These are phyloP conservation scores for Pachydiplax longipennis DNA, from an alignment of 2,888 invertebrate genomes.

Conservation along the genomic window DNA sequence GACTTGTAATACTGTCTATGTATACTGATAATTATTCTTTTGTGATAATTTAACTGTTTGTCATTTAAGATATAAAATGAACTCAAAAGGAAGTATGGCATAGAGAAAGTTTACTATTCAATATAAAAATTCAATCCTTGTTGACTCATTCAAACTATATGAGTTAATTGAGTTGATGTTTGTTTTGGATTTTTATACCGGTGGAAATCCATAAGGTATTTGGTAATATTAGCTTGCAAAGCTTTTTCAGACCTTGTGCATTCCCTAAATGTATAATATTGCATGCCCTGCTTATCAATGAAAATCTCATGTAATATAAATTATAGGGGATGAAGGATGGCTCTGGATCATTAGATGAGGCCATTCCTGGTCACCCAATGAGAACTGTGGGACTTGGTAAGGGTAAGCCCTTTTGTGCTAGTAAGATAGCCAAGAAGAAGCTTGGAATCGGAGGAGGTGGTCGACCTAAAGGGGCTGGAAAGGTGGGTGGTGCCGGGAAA, in stretches of 20 bases:
- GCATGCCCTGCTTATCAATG: too few species aligned
- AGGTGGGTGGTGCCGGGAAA: constrained; percentile 65
- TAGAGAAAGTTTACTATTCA: too few species aligned
- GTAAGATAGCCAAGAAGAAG: constrained; percentile 80
- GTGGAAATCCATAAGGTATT: too few species aligned
- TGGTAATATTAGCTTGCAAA: background rate
- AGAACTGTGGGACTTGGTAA: constrained; percentile 72
- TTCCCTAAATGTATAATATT: constrained; percentile 43
- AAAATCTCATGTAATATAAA: background rate
- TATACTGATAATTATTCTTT: too few species aligned
- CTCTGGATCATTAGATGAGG: constrained; percentile 11
- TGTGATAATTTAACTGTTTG: too few species aligned
- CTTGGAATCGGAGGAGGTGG: constrained; percentile 65
- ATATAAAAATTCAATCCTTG: too few species aligned
- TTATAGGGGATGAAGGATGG: constrained; percentile 25
- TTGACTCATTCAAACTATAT: too few species aligned
- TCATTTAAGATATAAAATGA: too few species aligned
- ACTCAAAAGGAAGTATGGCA: too few species aligned
- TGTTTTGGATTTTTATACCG: too few species aligned
- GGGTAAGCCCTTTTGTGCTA: constrained; percentile 79
- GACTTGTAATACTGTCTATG: too few species aligned
- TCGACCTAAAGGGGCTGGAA: constrained; percentile 72
- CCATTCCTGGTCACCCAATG: background rate
- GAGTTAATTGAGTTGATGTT: too few species aligned
- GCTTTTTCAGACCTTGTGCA: background rate